A percentile compares a stretch with the other conserved stretches of the same genome.
Evolutionary conservation across 2,113 vertebrate genomes (phyloP).

Genomic region (Ellobius talpinus): DNA sequence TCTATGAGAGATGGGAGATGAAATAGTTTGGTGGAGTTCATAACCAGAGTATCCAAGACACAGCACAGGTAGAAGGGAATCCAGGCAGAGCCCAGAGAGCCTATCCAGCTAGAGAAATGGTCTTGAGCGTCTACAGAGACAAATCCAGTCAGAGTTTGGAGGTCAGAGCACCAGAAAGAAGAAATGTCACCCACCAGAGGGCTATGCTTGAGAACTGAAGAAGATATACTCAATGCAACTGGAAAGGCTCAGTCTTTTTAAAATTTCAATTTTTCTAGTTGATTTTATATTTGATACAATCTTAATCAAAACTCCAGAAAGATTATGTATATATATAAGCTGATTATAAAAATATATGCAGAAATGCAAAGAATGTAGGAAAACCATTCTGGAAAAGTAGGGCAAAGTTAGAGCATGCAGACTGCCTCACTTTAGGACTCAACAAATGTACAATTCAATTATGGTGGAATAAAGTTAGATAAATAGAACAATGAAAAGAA

Average conservation of each 20-base stretch:
- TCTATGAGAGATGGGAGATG: background rate
- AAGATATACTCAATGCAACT: background rate
- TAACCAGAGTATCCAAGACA: background rate
- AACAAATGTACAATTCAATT: conserved; percentile 34
- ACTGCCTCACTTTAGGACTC: conserved; percentile 27
- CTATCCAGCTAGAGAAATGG: background rate
- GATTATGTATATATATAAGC: background rate
- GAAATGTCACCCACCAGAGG: background rate
- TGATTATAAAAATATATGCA: conserved; percentile 58
- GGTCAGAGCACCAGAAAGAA: background rate
- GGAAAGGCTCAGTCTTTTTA: conserved; percentile 17
- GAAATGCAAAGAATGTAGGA: conserved; percentile 34
- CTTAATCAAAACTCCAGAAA: background rate
- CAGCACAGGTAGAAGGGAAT: background rate
- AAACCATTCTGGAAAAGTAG: conserved; percentile 58
- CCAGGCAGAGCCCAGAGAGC: background rate
- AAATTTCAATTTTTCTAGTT: conserved; percentile 30
- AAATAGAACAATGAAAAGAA: conserved; percentile 13
- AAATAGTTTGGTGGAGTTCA: background rate
- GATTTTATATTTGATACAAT: conserved; percentile 43
- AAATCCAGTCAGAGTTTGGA: background rate
- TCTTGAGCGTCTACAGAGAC: background rate
- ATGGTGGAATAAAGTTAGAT: background rate
- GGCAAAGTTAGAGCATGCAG: background rate
- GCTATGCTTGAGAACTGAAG: background rate